phyloP scores from a whole-genome alignment of 35 echinoderm and acorn worm species.

The Chiridota heheva region DNA sequence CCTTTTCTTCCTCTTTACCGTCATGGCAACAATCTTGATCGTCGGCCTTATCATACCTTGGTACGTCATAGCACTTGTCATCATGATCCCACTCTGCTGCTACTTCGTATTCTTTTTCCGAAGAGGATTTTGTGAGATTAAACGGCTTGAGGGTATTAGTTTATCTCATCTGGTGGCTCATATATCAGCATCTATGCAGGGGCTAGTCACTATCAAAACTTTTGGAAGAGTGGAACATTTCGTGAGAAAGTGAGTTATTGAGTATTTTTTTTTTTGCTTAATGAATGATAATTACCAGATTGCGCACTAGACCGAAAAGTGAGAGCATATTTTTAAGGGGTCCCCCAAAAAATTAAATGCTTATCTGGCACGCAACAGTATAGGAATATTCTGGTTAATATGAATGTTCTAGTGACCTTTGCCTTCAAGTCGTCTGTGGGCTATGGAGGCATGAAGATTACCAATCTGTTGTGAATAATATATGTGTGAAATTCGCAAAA shows the following conservation, averaged over 20 bases:
- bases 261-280: background rate
- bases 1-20: slow-evolving; percentile 33
- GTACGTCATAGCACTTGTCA: slow-evolving; percentile 37
- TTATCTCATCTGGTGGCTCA: slow-evolving; percentile 62
- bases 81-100: slow-evolving; percentile 23
- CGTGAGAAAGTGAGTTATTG: slow-evolving; percentile 38
- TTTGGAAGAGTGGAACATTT: slow-evolving; percentile 65
- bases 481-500: too few relatives aligned
- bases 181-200: slow-evolving; percentile 74
- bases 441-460: too few relatives aligned
- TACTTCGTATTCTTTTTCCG: slow-evolving; percentile 53
- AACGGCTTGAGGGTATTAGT: slow-evolving; percentile 55
- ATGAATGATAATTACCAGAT: background rate
- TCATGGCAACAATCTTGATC: slow-evolving; percentile 23
- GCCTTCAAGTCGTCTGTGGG: too few relatives aligned
- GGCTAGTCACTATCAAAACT: slow-evolving; percentile 63
- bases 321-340: too few relatives aligned
- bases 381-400: too few relatives aligned
- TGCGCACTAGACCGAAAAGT: too few relatives aligned
- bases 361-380: too few relatives aligned
- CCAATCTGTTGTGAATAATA: too few relatives aligned
- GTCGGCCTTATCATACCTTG: slow-evolving; percentile 53
- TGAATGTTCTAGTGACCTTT: too few relatives aligned
- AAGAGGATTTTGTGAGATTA: slow-evolving; percentile 72
- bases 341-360: too few relatives aligned